phyloP scores from a whole-genome alignment of 2,113 vertebrate species.

The Spermophilus dauricus region DNA sequence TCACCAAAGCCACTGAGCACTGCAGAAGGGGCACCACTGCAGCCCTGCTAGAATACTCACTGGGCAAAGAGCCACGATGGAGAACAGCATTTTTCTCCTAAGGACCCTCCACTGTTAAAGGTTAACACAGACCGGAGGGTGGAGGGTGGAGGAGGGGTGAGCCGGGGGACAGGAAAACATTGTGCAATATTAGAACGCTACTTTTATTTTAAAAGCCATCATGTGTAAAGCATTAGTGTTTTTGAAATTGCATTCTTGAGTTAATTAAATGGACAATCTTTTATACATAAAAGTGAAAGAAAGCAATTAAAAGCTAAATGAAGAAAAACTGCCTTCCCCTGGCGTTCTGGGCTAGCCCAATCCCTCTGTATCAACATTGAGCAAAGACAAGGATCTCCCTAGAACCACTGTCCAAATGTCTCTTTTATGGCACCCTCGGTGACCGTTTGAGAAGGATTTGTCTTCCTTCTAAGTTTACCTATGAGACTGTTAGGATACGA shows the following conservation, averaged over 20 bases:
- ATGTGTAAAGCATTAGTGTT: slow-evolving; percentile 92
- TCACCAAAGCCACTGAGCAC: accelerated
- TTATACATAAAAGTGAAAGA: slow-evolving; percentile 92
- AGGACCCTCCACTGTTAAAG: slow-evolving; percentile 51
- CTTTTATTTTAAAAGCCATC: slow-evolving; percentile 92
- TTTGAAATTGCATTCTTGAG: slow-evolving; percentile 92
- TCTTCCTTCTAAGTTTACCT: slow-evolving; percentile 79
- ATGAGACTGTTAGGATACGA: slow-evolving; percentile 38
- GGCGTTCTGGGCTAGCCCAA: slow-evolving; percentile 73
- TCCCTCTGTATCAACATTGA: slow-evolving; percentile 48
- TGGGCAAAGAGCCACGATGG: accelerated
- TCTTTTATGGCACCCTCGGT: slow-evolving; percentile 76
- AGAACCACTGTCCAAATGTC: slow-evolving; percentile 65
- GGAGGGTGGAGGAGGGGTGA: neutral
- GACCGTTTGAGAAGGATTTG: slow-evolving; percentile 56
- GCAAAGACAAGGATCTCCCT: slow-evolving; percentile 54
- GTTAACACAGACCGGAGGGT: slow-evolving; percentile 55
- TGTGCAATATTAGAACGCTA: slow-evolving; percentile 81
- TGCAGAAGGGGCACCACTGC: neutral
- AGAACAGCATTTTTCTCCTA: slow-evolving; percentile 7
- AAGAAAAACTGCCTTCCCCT: slow-evolving; percentile 81
- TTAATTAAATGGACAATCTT: slow-evolving; percentile 94
- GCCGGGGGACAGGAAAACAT: neutral
- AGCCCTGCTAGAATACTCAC: accelerated
- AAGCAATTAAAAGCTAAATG: slow-evolving; percentile 88